Base-by-base conservation (phyloP, 2,113 vertebrate species). In the Speoplatyrhinus poulsoni region DNA sequence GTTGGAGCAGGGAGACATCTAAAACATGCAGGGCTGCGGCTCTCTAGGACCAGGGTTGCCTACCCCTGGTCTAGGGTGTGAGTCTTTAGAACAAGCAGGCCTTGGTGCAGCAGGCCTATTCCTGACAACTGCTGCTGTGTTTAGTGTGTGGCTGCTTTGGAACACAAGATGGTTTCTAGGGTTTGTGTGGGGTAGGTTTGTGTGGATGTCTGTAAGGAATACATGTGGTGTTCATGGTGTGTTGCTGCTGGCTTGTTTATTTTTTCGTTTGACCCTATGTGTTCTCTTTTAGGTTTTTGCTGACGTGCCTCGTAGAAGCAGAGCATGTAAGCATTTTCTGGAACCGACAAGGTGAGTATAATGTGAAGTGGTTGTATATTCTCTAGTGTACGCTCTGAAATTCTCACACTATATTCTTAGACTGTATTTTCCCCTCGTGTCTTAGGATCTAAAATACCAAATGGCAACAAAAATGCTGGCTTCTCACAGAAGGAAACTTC, bases 161-260 rank as follows among this genome's bases (percentile, higher is more conserved):
- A 5, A 49, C 16, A 64, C 26, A 70, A 67, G 13, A 85, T 87
- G 87, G 69, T 59, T 84, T 65, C 70, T 83, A 87, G 85, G 72
- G 69, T 82, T 87, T 6, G 76, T 89, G 76, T 84, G 87, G 80
- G 77, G 88, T 89, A 33, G 55, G 79, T 72, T 19, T 9, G 17
- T 36, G 32, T 46, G 7, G 41, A 13, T 46, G 46, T 6, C 33
- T 59, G 36, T 13, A 52, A 13, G 16, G 26, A n/a, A 19, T 46
- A 46, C 7, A 61, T 47, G 15, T 52, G 6, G 32, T 33, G 11
- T 0, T 49, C 0, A 36, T 50, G 6, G 3, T 53, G 13, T 50
- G 5, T 1, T 12, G 17, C 19, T 52, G 1, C 4, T 47, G 56
- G 46, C 17, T 9, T 8, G 41, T 12, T 5, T 2, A 0, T 67